Base-by-base conservation (phyloP, 2,113 vertebrate species). In the Dissostichus mawsoni region DNA sequence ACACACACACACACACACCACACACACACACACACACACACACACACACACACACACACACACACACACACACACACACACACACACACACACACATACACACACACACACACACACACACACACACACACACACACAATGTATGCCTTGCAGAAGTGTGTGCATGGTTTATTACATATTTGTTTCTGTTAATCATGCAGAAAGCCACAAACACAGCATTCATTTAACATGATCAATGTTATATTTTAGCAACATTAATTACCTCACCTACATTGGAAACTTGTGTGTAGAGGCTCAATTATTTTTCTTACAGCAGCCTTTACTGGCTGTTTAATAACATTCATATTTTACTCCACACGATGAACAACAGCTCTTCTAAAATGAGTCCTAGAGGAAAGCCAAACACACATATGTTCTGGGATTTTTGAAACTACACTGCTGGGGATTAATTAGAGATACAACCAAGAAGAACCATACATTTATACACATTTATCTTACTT, bases 1-100 rank as follows among this genome's bases (percentile, higher is more conserved):
- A 20, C 17, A 44, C 51, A 57, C 53, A 33, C 36, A 41, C 56
- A 48, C 41, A 59, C 25, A 58, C 63, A 53, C 18, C 65, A 69
- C 29, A 53, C 10, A 72, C 10, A 67, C n/a, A 44, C 18, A 59
- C 53, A 59, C 20, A 25, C 17, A 41, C 14, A 50, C 8, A 57
- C 45, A 62, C 57, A 88, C 56, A 12, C 53, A 20, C 17, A 44
- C 51, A 57, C 53, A 33, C 36, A 41, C 56, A 48, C 41, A 59
- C 25, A 58, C 63, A 53, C 18, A 68, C 65, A 69, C 29, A 53
- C 10, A 72, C 10, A 67, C n/a, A 44, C 18, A 59, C 53, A 59
- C 20, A 25, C 17, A 41, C 14, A 50, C 8, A 57, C 45, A 62
- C 18, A 55, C 10, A 36, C 23, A 65, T 23, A 51, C 44, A 18